Base-by-base conservation (phyloP, 2,797 vertebrate genomes). In the Sebastes elongatus region DNA sequence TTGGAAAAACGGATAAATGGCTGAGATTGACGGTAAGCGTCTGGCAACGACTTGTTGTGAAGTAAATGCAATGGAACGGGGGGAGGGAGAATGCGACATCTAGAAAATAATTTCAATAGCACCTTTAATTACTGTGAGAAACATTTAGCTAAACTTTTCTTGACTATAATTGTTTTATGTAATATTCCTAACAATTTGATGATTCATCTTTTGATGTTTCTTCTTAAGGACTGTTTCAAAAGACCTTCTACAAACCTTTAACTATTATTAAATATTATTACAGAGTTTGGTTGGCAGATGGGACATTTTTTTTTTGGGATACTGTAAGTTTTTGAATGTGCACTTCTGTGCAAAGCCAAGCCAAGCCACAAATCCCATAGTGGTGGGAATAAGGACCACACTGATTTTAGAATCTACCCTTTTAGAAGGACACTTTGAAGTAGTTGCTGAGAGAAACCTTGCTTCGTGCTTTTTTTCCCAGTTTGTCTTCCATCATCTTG, bases 351-450 rank as follows among this genome's bases (percentile, higher is more conserved):
- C 32, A 38, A 16, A 82, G 72, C 49, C 2, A 70, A 65, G 80
- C 83, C 84, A 89, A 88, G 66, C 87, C 89, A 74, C 86, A 81
- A 13, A 56, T 74, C 71, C 81, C 89, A 84, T 66, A 73, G 81
- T 78, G 81, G 80, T 74, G 33, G 63, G 55, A 71, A 79, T 78
- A 20, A 81, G 79, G 30, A 81, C 75, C 86, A 85, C 61, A 75
- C 62, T 2, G 65, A 82, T 10, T 85, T 84, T 79, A 65, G 23
- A 74, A 71, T 81, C 49, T 52, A 1, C 77, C 83, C 60, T 86
- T 74, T 86, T 46, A 11, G 46, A 55, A 65, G 75, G 49, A 25
- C 42, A 72, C 89, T 84, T 87, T 89, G 70, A 86, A 78, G 84
- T 35, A 49, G 25, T 73, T 74, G 59, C 27, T 82, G 62, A 79